A percentile compares a stretch with the other conserved stretches of the same genome.
These are phyloP conservation scores for Heliconius congener DNA, from an alignment of 1,140 invertebrate species.

Conservation along the genomic window DNA sequence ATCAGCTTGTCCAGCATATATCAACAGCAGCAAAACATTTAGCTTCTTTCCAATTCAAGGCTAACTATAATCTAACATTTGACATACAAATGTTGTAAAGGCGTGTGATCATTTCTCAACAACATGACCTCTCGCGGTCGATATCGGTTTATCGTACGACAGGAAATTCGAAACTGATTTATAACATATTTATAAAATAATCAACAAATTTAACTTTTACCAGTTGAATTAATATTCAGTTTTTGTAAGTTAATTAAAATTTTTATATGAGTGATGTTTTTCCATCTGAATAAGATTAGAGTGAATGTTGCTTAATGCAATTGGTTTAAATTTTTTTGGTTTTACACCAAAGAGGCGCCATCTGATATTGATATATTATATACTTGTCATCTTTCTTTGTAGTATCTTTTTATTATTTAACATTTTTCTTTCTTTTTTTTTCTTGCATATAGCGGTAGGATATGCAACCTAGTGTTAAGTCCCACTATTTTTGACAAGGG, in stretches of 20 bases:
- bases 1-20: too few relatives aligned
- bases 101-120: constrained; percentile 27
- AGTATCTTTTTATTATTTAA: too few relatives aligned
- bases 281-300: not conserved
- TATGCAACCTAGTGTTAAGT: too few relatives aligned
- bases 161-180: constrained; percentile 30
- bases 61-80: constrained; percentile 7
- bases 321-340: not conserved
- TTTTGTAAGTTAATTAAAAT: not conserved
- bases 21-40: not conserved
- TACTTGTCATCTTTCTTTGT: too few relatives aligned
- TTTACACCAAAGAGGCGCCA: not conserved
- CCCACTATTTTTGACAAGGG: too few relatives aligned
- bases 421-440: too few relatives aligned
- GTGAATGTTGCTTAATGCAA: not conserved
- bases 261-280: not conserved
- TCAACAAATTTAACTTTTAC: not conserved
- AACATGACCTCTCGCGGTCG: constrained; percentile 34
- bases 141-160: constrained; percentile 27
- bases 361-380: too few relatives aligned
- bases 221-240: not conserved
- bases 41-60: constrained; percentile 9
- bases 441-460: too few relatives aligned
- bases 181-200: not conserved
- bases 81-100: constrained; percentile 22